A percentile compares a stretch with the other conserved stretches of the same genome.
Evolutionary conservation across 2,797 vertebrate species (phyloP).

Genomic region (Megaceryle alcyon): DNA sequence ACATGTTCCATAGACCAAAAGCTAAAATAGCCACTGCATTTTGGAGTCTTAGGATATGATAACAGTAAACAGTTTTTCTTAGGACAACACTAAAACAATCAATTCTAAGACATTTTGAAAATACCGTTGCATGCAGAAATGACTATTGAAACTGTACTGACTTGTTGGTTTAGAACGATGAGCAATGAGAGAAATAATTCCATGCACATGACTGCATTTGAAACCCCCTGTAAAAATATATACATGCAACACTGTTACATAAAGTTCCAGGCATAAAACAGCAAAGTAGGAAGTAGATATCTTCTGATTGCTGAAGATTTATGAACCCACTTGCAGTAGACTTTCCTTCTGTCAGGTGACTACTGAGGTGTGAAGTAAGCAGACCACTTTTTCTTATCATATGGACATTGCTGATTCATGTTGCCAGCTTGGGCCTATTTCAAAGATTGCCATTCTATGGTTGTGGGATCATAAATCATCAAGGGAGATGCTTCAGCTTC

Average conservation of each 20-base stretch:
- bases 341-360: background rate
- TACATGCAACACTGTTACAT: background rate
- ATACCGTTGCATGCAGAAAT: background rate
- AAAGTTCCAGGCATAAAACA: background rate
- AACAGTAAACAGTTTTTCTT: background rate
- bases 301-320: background rate
- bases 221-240: background rate
- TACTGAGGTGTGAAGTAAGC: background rate
- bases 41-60: background rate
- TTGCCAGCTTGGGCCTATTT: background rate
- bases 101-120: background rate
- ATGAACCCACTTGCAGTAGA: background rate
- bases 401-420: fast-evolving
- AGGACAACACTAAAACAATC: background rate
- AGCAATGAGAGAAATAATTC: background rate
- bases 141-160: background rate
- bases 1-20: background rate
- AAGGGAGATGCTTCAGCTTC: background rate
- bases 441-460: background rate
- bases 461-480: fast-evolving
- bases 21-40: background rate
- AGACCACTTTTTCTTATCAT: background rate
- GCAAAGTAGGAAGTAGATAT: background rate
- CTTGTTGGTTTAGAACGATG: background rate
- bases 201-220: background rate